Conservation (phyloP, 2,797 vertebrate genomes). For the Florisuga fusca region DNA sequence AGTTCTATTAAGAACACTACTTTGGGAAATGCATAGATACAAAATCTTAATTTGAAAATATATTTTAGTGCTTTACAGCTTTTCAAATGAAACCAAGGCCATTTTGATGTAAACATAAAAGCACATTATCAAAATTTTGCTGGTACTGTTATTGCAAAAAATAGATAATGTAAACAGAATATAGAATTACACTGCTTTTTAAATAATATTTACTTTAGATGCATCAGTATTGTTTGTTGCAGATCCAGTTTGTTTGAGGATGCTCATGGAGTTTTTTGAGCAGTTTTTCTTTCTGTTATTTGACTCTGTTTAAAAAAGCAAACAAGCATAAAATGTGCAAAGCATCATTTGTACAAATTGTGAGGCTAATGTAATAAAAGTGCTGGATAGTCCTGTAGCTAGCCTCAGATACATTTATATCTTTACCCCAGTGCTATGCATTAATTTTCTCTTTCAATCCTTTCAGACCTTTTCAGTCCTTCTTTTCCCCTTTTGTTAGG, state of each 20-base stretch:
- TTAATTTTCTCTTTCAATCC: constrained; percentile 1
- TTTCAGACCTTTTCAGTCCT: not conserved
- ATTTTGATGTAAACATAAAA: not conserved
- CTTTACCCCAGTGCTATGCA: not conserved
- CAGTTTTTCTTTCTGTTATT: not conserved
- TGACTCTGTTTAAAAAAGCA: not conserved
- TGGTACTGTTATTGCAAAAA: not conserved
- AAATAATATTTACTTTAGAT: not conserved
- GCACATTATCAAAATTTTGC: not conserved
- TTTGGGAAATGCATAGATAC: not conserved
- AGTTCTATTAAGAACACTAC: not conserved
- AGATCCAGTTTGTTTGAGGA: not conserved
- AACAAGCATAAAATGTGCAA: not conserved
- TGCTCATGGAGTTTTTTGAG: not conserved
- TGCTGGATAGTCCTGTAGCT: not conserved
- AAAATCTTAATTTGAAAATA: not conserved
- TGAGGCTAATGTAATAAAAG: not conserved
- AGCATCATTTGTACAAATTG: not conserved
- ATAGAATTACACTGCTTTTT: not conserved
- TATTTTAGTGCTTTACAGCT: not conserved
- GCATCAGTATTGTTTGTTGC: not conserved
- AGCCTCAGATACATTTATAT: not conserved
- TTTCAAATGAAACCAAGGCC: not conserved
- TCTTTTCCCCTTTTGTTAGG: not conserved
- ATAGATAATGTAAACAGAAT: not conserved